phyloP scores from a whole-genome alignment of 2,888 invertebrate genomes.

The Nymphalis c-album region DNA sequence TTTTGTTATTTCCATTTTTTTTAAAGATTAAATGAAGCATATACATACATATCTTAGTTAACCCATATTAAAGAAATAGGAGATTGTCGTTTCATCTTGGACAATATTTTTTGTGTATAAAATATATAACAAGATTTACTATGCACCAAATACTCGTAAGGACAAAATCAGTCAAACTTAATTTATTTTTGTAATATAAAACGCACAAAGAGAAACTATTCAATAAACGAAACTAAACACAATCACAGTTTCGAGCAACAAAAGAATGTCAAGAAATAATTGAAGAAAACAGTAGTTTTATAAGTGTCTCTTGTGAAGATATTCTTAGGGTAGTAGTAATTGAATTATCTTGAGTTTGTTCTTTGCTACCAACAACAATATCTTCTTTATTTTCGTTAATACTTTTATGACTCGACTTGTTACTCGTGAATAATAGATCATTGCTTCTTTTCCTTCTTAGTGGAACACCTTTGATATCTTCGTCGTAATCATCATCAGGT shows the following conservation, averaged over 20 bases:
- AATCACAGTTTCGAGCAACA: not conserved
- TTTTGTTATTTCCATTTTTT: too few species aligned
- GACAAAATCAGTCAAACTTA: too few species aligned
- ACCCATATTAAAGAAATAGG: too few species aligned
- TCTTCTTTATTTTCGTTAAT: conserved; percentile 3
- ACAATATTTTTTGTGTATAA: too few species aligned
- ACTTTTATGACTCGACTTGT: conserved; percentile 24
- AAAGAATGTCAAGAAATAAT: conserved; percentile 2
- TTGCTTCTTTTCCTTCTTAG: conserved; percentile 52
- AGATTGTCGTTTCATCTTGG: too few species aligned
- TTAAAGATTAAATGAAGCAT: too few species aligned
- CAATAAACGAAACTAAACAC: not conserved
- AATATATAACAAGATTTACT: too few species aligned
- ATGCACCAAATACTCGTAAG: too few species aligned
- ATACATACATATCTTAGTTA: too few species aligned
- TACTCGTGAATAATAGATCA: not conserved
- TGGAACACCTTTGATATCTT: conserved; percentile 63
- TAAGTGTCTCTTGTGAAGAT: conserved; percentile 10
- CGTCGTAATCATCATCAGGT: conserved; percentile 60
- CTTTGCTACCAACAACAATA: not conserved
- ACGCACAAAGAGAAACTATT: not conserved
- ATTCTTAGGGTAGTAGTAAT: not conserved
- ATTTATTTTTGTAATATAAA: too few species aligned
- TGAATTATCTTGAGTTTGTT: not conserved
- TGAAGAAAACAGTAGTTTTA: conserved; percentile 14